Conservation (phyloP, 2,113 vertebrate species). For the Podiceps cristatus region DNA sequence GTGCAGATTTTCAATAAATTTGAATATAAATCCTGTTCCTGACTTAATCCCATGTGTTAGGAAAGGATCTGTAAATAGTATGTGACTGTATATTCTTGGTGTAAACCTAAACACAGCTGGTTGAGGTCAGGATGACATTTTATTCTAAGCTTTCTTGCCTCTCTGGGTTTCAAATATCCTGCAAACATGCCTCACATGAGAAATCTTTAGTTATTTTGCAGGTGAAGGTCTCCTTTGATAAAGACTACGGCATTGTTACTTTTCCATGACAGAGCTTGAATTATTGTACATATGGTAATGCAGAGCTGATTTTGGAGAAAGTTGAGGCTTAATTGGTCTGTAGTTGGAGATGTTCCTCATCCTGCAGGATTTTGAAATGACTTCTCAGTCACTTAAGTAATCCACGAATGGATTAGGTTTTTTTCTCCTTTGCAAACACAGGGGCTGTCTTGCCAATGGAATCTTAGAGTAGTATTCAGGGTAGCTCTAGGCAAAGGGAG, state of each 20-base stretch:
- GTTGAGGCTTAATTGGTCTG: neutral
- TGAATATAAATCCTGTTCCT: neutral
- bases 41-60: neutral
- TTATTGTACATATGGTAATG: neutral
- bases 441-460: neutral
- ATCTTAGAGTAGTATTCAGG: neutral
- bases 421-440: neutral
- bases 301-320: neutral
- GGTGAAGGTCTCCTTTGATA: neutral
- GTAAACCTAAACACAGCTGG: neutral
- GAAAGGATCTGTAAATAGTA: neutral
- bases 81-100: neutral
- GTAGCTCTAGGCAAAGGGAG: neutral
- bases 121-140: constrained; percentile 20
- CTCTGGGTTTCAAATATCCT: neutral
- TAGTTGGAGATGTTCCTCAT: neutral
- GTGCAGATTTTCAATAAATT: neutral
- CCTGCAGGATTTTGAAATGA: neutral
- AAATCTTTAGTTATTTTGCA: constrained; percentile 15
- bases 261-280: neutral
- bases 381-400: neutral
- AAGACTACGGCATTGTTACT: neutral
- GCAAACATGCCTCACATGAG: neutral
- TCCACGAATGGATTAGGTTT: neutral
- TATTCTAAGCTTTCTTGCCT: constrained; percentile 7